A percentile compares a stretch with the other conserved stretches of the same genome.
phyloP scores from a whole-genome alignment of 1,140 invertebrate species.

The Drosophila bocki region DNA sequence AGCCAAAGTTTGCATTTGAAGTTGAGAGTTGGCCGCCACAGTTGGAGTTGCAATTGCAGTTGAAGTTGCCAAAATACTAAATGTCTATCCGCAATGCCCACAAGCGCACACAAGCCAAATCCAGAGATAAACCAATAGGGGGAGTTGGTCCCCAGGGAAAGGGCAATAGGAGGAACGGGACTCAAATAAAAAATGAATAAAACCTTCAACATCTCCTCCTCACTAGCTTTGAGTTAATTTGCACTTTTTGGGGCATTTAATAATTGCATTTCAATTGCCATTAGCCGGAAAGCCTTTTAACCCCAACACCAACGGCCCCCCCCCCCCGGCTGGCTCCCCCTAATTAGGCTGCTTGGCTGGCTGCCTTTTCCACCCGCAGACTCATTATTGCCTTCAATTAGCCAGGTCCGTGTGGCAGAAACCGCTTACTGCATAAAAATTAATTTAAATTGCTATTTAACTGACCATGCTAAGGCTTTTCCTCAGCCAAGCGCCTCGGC shows the following conservation, averaged over 20 bases:
- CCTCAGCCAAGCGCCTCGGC: slow-evolving; percentile 22
- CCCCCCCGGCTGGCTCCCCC: background rate
- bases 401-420: slow-evolving; percentile 29
- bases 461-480: slow-evolving; percentile 63
- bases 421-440: slow-evolving; percentile 74
- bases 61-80: slow-evolving; percentile 75
- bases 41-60: slow-evolving; percentile 44
- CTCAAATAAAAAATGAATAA: slow-evolving; percentile 37
- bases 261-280: slow-evolving; percentile 73
- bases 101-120: slow-evolving; percentile 68
- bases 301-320: background rate
- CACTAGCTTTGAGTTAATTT: slow-evolving; percentile 32
- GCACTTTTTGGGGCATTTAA: slow-evolving; percentile 42
- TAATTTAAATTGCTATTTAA: slow-evolving; percentile 82
- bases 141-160: background rate
- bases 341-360: slow-evolving; percentile 60
- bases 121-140: slow-evolving; percentile 12
- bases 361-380: slow-evolving; percentile 40
- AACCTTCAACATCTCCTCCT: slow-evolving; percentile 11
- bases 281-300: slow-evolving; percentile 40
- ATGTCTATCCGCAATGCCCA: slow-evolving; percentile 76
- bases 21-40: slow-evolving; percentile 17
- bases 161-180: background rate
- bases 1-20: slow-evolving; percentile 40
- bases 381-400: slow-evolving; percentile 68